A percentile compares a stretch with the other conserved stretches of the same genome.
Evolutionary conservation across 1,140 invertebrate species (phyloP).

Genomic region (Scaptomyza montana): DNA sequence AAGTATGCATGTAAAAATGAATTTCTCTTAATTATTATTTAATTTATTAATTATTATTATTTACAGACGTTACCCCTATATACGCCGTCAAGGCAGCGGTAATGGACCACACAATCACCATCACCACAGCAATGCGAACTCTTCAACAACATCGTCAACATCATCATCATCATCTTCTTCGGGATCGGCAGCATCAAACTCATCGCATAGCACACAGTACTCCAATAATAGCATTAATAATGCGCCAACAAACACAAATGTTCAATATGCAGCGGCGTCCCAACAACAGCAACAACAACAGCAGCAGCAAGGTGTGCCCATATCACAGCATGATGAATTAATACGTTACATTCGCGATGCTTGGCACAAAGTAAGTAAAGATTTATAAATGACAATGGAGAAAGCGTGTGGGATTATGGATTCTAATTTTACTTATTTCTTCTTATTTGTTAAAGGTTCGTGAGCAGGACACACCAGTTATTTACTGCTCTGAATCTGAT

Average conservation of each 20-base stretch:
- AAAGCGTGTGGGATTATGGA: not conserved
- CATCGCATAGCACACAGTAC: constrained; percentile 58
- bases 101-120: constrained; percentile 67
- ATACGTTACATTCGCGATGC: constrained; percentile 80
- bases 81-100: constrained; percentile 68
- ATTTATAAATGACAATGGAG: no score
- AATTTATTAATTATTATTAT: constrained; percentile 14
- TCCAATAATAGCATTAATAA: constrained; percentile 69
- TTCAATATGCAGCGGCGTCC: constrained; percentile 37
- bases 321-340: constrained; percentile 81
- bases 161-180: constrained; percentile 52
- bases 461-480: constrained; percentile 71
- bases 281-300: constrained; percentile 53
- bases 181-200: constrained; percentile 52
- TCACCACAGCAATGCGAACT: constrained; percentile 58
- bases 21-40: constrained; percentile 18
- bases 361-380: constrained; percentile 76
- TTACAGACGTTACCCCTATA: constrained; percentile 73
- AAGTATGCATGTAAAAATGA: constrained; percentile 12
- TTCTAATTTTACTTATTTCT: not conserved
- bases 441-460: constrained; percentile 56
- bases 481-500: constrained; percentile 77
- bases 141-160: constrained; percentile 55
- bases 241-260: constrained; percentile 53
- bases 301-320: constrained; percentile 50